phyloP scores from a whole-genome alignment of 2,113 vertebrate species.

The Dicrurus megarhynchus region DNA sequence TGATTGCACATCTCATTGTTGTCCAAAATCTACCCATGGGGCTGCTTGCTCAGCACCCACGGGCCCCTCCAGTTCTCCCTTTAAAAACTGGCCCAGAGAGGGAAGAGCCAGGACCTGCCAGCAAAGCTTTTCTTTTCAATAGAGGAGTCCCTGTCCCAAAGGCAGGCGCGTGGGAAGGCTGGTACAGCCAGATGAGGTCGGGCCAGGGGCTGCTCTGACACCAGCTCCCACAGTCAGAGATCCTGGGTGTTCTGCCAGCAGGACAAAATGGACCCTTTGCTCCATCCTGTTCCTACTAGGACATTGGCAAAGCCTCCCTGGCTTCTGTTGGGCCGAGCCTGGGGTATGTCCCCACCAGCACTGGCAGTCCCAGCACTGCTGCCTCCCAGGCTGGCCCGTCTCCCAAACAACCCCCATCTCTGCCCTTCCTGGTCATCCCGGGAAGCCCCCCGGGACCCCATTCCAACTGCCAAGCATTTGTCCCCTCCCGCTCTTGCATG shows the following conservation, averaged over 20 bases:
- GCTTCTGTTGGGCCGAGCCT: not conserved
- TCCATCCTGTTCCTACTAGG: not conserved
- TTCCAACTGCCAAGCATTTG: not conserved
- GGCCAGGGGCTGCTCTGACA: not conserved
- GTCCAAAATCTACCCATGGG: not conserved
- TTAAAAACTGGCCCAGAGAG: not conserved
- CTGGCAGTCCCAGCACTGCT: not conserved
- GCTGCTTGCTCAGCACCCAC: not conserved
- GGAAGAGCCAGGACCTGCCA: not conserved
- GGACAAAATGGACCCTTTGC: not conserved
- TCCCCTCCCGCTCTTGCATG: not conserved
- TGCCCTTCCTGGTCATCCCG: not conserved
- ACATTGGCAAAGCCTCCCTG: not conserved
- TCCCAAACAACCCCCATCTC: not conserved
- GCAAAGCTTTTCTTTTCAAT: not conserved
- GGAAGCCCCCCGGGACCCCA: not conserved
- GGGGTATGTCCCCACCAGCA: fast-evolving
- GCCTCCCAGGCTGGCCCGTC: too few relatives aligned
- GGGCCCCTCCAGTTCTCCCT: not conserved
- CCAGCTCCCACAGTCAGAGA: not conserved
- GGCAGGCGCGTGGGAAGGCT: not conserved
- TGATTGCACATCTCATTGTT: not conserved
- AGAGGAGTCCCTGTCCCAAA: not conserved
- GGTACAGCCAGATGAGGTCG: not conserved
- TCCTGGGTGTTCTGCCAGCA: not conserved